Percentiles rank a stretch among this genome's conserved stretches.
These are phyloP conservation scores for Sylvietta virens DNA, from an alignment of 2,113 vertebrate genomes.

Conservation along the genomic window DNA sequence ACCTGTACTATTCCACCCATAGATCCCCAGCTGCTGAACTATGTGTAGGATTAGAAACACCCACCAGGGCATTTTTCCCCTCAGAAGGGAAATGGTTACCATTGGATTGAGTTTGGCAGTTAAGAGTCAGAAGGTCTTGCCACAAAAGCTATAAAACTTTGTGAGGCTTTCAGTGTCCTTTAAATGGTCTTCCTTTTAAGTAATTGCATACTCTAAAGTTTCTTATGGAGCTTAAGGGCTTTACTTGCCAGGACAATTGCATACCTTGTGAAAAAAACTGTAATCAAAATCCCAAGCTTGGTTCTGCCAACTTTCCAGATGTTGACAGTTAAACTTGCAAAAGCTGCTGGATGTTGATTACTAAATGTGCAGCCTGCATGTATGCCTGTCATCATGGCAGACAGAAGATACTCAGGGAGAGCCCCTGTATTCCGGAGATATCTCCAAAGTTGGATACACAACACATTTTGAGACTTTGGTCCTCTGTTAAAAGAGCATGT, in stretches of 20 bases:
- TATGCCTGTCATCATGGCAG: background rate
- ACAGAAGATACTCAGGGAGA: background rate
- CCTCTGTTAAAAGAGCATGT: background rate
- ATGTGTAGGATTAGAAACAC: background rate
- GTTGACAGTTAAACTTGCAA: background rate
- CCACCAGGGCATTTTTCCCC: background rate
- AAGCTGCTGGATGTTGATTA: background rate
- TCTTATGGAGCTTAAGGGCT: background rate
- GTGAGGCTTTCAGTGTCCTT: background rate
- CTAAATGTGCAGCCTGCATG: background rate
- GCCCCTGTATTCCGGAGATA: background rate
- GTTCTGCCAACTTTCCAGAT: background rate
- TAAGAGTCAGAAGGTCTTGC: background rate
- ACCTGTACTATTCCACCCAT: background rate
- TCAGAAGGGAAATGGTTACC: background rate
- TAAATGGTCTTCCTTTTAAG: slow-evolving; percentile 2
- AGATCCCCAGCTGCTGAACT: background rate
- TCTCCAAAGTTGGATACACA: background rate
- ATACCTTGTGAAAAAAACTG: slow-evolving; percentile 9
- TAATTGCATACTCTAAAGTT: slow-evolving; percentile 12
- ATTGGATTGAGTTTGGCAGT: background rate
- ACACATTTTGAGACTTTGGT: fast-evolving
- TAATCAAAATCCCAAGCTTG: background rate
- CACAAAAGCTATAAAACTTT: background rate
- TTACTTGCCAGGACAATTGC: slow-evolving; percentile 21